Conservation (phyloP, 2,888 invertebrate genomes). For the Gonocerus acuteangulatus region DNA sequence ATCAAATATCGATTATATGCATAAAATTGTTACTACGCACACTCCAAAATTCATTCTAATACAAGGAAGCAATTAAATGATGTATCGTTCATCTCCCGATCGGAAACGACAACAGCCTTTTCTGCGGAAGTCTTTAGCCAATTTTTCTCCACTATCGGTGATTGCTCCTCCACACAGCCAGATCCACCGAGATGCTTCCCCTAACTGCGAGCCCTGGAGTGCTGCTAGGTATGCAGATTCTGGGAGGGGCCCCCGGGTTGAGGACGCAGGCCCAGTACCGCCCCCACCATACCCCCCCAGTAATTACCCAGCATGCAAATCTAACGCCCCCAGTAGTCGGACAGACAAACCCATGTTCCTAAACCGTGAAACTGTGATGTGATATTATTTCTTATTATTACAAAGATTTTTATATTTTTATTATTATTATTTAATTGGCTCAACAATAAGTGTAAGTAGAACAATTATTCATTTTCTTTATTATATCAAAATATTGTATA, state of each 20-base stretch:
- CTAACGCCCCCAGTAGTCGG: not conserved
- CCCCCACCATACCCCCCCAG: slow-evolving; percentile 1
- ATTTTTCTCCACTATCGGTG: no score
- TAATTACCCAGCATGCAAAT: slow-evolving; percentile 26
- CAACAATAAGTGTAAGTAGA: slow-evolving; percentile 14
- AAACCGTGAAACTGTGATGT: slow-evolving; percentile 25
- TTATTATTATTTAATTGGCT: not conserved
- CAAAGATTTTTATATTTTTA: slow-evolving; percentile 12
- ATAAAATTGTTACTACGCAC: no score
- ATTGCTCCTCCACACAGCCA: no score
- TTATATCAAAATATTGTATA: no score
- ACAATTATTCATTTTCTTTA: slow-evolving; percentile 1
- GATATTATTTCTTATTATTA: slow-evolving; percentile 16
- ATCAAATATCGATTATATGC: no score
- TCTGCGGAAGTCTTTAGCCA: no score
- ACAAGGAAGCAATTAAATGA: no score
- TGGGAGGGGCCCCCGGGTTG: slow-evolving; percentile 10
- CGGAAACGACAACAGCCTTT: no score
- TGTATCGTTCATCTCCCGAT: no score
- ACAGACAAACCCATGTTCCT: slow-evolving; percentile 23
- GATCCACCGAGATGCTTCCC: no score
- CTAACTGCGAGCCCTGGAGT: no score
- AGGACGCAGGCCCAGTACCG: slow-evolving; percentile 19
- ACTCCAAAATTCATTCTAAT: no score
- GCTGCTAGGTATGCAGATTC: slow-evolving; percentile 9